phyloP scores from a whole-genome alignment of 2,888 invertebrate genomes.

The Catocala fraxini region DNA sequence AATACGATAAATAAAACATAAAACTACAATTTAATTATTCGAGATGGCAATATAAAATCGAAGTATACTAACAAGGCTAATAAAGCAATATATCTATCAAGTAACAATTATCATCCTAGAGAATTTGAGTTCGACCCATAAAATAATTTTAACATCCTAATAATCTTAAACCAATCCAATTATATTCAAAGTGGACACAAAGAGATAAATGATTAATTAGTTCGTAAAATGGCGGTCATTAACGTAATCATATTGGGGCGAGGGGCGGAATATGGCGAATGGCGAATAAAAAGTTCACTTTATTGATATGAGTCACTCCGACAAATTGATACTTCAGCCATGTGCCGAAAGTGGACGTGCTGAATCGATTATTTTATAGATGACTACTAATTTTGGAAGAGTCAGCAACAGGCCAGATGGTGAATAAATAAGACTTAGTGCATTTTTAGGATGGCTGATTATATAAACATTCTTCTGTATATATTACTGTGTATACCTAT shows the following conservation, averaged over 20 bases:
- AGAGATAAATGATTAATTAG: conserved; percentile 56
- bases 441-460: too few species aligned
- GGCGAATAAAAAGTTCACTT: conserved; percentile 63
- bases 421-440: neutral
- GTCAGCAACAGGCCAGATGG: neutral
- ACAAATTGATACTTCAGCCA: conserved; percentile 52
- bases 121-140: conserved; percentile 5
- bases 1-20: too few species aligned
- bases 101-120: neutral
- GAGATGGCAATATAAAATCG: too few species aligned
- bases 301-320: conserved; percentile 54
- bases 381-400: neutral
- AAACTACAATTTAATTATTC: too few species aligned
- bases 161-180: conserved; percentile 40
- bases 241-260: conserved; percentile 59
- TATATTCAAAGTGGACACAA: conserved; percentile 41
- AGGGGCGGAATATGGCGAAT: conserved; percentile 56
- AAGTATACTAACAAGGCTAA: neutral
- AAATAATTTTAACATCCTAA: conserved; percentile 39
- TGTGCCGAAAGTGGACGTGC: conserved; percentile 28
- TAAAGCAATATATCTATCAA: neutral
- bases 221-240: conserved; percentile 56
- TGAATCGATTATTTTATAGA: conserved; percentile 35
- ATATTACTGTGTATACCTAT: too few species aligned
- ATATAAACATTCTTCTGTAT: too few species aligned